Evolutionary conservation across 2,888 invertebrate species (phyloP).

Genomic region (Tromatobia lineatoria): DNA sequence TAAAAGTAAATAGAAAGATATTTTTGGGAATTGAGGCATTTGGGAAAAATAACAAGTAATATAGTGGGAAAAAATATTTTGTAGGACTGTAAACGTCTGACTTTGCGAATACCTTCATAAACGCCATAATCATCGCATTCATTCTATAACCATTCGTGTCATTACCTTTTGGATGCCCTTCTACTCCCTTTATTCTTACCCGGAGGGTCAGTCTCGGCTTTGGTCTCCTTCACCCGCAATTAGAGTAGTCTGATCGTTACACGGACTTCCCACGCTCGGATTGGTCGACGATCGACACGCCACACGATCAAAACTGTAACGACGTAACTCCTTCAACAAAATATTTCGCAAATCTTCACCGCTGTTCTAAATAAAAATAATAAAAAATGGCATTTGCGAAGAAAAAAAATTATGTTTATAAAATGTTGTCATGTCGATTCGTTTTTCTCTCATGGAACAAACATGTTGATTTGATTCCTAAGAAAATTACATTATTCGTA

Average conservation of each 20-base stretch:
- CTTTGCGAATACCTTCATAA: conserved; percentile 68
- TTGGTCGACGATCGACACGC: conserved; percentile 35
- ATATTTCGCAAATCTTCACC: too few relatives aligned
- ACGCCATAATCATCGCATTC: conserved; percentile 67
- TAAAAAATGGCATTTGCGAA: too few relatives aligned
- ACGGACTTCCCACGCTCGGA: conserved; percentile 71
- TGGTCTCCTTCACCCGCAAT: conserved; percentile 74
- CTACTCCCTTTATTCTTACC: conserved; percentile 40
- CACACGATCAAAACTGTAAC: background rate
- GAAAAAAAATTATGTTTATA: too few relatives aligned
- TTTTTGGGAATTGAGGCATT: too few relatives aligned
- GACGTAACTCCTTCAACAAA: too few relatives aligned
- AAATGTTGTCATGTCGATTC: too few relatives aligned
- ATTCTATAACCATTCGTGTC: conserved; percentile 42
- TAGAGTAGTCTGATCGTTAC: conserved; percentile 76
- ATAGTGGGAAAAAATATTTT: conserved; percentile 53
- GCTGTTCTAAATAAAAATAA: too few relatives aligned
- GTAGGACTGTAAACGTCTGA: conserved; percentile 45
- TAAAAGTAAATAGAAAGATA: too few relatives aligned
- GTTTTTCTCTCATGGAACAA: background rate
- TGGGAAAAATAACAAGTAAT: conserved; percentile 5
- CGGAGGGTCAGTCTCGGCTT: conserved; percentile 52
- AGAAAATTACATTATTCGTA: background rate
- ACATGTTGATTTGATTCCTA: too few relatives aligned
- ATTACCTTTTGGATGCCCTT: conserved; percentile 37